Base-by-base conservation (phyloP, 1,140 invertebrate species). In the Aphidius gifuensis region DNA sequence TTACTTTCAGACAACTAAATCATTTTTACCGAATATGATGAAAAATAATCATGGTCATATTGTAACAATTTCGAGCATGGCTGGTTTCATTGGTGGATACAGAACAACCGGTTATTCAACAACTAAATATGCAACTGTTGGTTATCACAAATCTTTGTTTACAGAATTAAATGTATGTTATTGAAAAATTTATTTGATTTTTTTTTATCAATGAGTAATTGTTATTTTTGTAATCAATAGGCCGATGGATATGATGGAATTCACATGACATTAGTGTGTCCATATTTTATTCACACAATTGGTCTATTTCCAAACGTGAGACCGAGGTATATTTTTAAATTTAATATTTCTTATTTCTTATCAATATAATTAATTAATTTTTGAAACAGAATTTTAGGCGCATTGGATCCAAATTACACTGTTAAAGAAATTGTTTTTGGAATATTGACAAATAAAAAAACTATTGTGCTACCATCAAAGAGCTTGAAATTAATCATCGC, bases 21-120 rank as follows among this genome's bases (percentile, higher is more conserved):
- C 89, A 0, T 92, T 92, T 77, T 82, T 99, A 21, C 93, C 93
- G 0, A 87, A 91, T 54, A 99, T 99, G 97, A 93, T 99, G 83
- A 85, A 91, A 60, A 82, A 85, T 21, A 91, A 94, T 73, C 86
- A 88, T 60, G 97, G 97, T 0, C 97, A 99, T 71, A 90, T 99
- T 64, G 94, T 98, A 1, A 97, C 93, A 3, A 90, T 99, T 59
- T 93, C 96, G 0, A 97, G 93, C 51, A 85, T 96, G 68, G 96
- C 96, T 32, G 97, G 96, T 21, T 84, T 92, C 65, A 82, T 89
- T 16, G 91, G 93, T 46, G 87, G 90, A 58, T 85, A 88, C 60
- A 92, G 92, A 72, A 85, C 97, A 60, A 90, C 93, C 2, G 97
- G 98, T 83, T 99, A 99, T 80, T 97, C 94, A 75, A 88, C 94